Evolutionary conservation across 2,888 invertebrate species (phyloP).

Genomic region (Desoria tigrina): DNA sequence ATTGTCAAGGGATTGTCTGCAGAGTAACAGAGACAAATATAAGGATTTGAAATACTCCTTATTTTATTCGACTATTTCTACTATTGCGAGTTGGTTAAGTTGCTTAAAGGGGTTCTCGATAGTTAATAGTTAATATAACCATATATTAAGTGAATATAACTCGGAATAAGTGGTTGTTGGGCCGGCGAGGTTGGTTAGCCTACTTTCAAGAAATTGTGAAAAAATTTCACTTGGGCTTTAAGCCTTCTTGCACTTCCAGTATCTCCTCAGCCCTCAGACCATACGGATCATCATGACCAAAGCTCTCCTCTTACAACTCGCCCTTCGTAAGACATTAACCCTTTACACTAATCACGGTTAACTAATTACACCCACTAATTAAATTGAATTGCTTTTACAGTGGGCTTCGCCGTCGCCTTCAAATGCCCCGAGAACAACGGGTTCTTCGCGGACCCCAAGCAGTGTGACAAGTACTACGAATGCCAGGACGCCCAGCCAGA

Average conservation of each 20-base stretch:
- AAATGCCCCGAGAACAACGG: conserved; percentile 79
- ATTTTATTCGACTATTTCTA: too few relatives aligned
- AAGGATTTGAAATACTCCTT: too few relatives aligned
- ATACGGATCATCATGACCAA: conserved; percentile 25
- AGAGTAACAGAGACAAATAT: too few relatives aligned
- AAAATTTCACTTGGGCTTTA: conserved; percentile 29
- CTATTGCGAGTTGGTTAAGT: too few relatives aligned
- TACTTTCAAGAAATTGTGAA: conserved; percentile 24
- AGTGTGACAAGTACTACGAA: conserved; percentile 85
- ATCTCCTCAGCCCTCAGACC: conserved; percentile 18
- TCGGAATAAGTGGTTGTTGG: too few relatives aligned
- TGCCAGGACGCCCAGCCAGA: conserved; percentile 70
- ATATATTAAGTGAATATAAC: too few relatives aligned
- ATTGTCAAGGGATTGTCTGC: too few relatives aligned
- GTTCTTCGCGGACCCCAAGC: conserved; percentile 74
- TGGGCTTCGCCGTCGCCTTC: conserved; percentile 58
- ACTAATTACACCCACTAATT: background rate
- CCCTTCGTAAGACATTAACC: conserved; percentile 25
- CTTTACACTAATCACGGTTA: background rate
- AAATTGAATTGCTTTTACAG: conserved; percentile 26
- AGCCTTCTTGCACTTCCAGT: conserved; percentile 27
- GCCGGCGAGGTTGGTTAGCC: too few relatives aligned
- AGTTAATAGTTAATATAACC: too few relatives aligned
- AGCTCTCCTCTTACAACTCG: conserved; percentile 24
- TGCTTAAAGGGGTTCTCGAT: too few relatives aligned